Percentiles rank a stretch among this genome's conserved stretches.
Conservation (phyloP, 1,140 invertebrate genomes). For the Sesamia nonagrioides region DNA sequence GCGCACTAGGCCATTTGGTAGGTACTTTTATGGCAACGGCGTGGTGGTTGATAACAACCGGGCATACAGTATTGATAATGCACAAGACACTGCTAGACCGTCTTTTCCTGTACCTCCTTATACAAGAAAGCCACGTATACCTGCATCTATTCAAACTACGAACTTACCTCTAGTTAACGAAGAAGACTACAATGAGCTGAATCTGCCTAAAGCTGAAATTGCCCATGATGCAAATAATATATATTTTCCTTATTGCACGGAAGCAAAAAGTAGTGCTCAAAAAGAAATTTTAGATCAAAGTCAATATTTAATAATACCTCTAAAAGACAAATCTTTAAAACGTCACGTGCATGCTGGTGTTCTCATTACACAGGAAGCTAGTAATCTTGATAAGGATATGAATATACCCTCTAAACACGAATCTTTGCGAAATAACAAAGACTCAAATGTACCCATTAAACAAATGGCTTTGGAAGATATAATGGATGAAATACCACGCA, state of each 20-base stretch:
- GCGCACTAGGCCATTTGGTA: not conserved
- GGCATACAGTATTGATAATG: not conserved
- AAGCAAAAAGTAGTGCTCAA: not conserved
- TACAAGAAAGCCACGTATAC: not conserved
- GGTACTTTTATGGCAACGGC: constrained; percentile 19
- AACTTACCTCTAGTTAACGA: not conserved
- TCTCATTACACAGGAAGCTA: not conserved
- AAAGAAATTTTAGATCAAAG: not conserved
- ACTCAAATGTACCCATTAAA: not conserved
- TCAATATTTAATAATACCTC: not conserved
- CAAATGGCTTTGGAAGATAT: not conserved
- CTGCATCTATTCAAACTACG: not conserved
- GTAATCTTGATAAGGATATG: not conserved
- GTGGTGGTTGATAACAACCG: constrained; percentile 36
- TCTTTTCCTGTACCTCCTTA: not conserved
- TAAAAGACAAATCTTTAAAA: not conserved
- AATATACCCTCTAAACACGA: not conserved
- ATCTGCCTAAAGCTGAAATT: not conserved
- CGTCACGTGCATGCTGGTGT: not conserved
- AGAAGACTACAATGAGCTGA: not conserved
- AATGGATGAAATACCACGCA: not conserved
- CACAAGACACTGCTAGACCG: not conserved
- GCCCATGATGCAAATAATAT: not conserved
- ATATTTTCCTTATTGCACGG: not conserved
- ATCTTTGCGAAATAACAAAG: not conserved